A percentile compares a stretch with the other conserved stretches of the same genome.
Evolutionary conservation across 2,888 invertebrate genomes (phyloP).

Genomic region (Drosophila merina): DNA sequence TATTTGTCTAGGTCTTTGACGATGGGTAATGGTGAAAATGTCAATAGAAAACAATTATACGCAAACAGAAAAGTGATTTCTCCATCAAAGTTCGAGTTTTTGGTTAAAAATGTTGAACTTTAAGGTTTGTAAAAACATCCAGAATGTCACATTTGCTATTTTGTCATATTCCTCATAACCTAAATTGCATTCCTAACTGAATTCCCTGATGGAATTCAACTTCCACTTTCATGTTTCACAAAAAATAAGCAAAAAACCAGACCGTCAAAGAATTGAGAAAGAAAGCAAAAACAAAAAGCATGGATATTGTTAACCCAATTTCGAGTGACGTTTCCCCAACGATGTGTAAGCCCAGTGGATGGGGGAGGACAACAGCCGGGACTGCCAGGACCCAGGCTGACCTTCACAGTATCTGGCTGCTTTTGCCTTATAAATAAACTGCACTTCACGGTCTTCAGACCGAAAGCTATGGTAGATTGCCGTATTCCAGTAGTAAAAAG

Average conservation of each 20-base stretch:
- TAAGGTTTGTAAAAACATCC: neutral
- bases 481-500: conserved; percentile 12
- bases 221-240: conserved; percentile 11
- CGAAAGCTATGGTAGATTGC: conserved; percentile 5
- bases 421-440: conserved; percentile 47
- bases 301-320: conserved; percentile 68
- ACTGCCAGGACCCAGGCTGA: conserved; percentile 27
- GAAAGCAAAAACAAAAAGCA: conserved; percentile 28
- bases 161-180: conserved; percentile 1
- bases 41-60: neutral
- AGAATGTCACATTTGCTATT: neutral
- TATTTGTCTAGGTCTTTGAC: neutral
- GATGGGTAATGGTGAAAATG: conserved; percentile 6
- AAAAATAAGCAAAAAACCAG: conserved; percentile 3
- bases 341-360: conserved; percentile 48
- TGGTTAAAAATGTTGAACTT: neutral
- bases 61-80: neutral
- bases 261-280: conserved; percentile 5
- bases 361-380: conserved; percentile 16
- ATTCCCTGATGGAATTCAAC: conserved; percentile 35
- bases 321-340: conserved; percentile 54
- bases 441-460: conserved; percentile 42
- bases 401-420: conserved; percentile 48
- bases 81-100: neutral
- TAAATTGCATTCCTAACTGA: conserved; percentile 8